A percentile compares a stretch with the other conserved stretches of the same genome.
phyloP scores from a whole-genome alignment of 2,888 invertebrate genomes.

The Philhelius pedissequus region DNA sequence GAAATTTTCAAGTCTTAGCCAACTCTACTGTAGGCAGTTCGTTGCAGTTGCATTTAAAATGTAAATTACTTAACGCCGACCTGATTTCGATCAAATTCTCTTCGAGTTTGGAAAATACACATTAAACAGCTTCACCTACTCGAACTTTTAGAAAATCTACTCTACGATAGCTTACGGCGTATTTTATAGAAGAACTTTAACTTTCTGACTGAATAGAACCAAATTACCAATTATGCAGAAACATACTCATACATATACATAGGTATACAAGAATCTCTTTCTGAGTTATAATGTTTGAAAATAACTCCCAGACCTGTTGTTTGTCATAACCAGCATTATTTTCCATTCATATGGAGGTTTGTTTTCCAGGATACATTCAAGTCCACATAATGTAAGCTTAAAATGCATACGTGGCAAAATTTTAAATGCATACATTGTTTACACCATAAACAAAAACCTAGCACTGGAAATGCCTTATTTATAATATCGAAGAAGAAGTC shows the following conservation, averaged over 20 bases:
- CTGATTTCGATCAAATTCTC: no score
- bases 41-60: no score
- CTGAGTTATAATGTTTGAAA: not conserved
- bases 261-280: not conserved
- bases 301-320: not conserved
- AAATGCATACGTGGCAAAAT: slow-evolving; percentile 27
- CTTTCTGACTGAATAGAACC: not conserved
- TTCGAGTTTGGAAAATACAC: no score
- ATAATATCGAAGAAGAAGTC: slow-evolving; percentile 51
- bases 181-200: not conserved
- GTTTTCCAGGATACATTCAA: not conserved
- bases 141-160: no score
- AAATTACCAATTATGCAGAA: not conserved
- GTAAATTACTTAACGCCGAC: no score
- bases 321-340: slow-evolving; percentile 10
- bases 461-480: slow-evolving; percentile 36
- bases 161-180: no score
- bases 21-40: no score
- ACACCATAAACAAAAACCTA: slow-evolving; percentile 33
- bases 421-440: slow-evolving; percentile 62
- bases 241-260: not conserved
- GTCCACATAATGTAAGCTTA: not conserved
- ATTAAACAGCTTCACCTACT: no score
- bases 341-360: slow-evolving; percentile 14
- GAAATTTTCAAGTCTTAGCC: no score